phyloP scores from a whole-genome alignment of 2,113 vertebrate species.

The Anthoscopus minutus region DNA sequence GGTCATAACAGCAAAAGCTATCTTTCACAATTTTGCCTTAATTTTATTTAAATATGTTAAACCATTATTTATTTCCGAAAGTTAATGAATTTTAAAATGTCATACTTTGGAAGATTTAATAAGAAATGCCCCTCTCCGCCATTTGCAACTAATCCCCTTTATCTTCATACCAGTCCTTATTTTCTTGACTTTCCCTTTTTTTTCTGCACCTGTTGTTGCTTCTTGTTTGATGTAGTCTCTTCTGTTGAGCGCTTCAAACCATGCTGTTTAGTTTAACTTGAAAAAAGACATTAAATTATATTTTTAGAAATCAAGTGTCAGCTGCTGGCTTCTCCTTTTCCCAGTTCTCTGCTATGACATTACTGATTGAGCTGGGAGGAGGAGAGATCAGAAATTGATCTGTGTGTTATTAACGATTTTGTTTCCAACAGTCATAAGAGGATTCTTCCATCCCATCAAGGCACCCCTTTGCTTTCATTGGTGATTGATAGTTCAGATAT shows the following conservation, averaged over 20 bases:
- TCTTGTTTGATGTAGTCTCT: background rate
- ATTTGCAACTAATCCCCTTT: background rate
- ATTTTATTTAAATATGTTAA: background rate
- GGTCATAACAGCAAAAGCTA: background rate
- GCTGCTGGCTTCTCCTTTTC: background rate
- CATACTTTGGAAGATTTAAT: background rate
- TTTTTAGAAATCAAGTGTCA: background rate
- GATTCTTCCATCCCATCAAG: constrained; percentile 1
- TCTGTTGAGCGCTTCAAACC: background rate
- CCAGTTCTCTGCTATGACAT: background rate
- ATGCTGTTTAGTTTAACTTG: background rate
- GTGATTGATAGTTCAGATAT: background rate
- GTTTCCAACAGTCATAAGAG: background rate
- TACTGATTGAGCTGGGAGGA: background rate
- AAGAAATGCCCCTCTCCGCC: background rate
- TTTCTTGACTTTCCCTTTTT: background rate
- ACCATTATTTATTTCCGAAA: background rate
- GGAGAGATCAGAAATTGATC: constrained; percentile 43
- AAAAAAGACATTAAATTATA: background rate
- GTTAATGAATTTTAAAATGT: background rate
- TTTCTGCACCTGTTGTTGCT: accelerated
- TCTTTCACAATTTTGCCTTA: background rate
- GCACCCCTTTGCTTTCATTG: constrained; percentile 10
- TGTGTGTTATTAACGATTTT: constrained; percentile 29
- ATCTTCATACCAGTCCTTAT: background rate